Conservation (phyloP, 2,797 vertebrate genomes). For the Bradypus variegatus region DNA sequence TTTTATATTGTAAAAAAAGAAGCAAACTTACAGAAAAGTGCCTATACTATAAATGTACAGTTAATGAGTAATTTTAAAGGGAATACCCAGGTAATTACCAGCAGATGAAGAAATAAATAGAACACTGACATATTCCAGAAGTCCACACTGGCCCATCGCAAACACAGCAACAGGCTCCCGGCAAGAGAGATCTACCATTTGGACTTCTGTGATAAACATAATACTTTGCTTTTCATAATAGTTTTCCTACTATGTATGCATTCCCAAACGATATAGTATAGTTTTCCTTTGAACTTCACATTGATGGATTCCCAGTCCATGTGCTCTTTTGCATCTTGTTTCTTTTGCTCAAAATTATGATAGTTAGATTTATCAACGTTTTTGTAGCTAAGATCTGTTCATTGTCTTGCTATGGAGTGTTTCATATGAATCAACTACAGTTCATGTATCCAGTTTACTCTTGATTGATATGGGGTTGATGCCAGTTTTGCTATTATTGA, state of each 20-base stretch:
- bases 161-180: no score
- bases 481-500: neutral
- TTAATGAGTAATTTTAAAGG: neutral
- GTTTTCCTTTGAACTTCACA: neutral
- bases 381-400: no score
- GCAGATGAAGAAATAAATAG: no score
- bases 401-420: no score
- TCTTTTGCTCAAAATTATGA: neutral
- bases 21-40: neutral
- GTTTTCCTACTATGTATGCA: neutral
- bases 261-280: neutral
- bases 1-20: no score
- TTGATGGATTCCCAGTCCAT: neutral
- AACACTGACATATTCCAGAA: no score
- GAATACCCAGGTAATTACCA: no score
- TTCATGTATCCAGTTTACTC: neutral
- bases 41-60: neutral
- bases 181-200: no score
- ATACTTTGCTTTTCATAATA: no score
- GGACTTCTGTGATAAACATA: no score
- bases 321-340: neutral
- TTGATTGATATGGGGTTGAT: neutral
- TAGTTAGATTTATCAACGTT: neutral
- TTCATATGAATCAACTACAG: neutral
- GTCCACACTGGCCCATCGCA: no score